Percentiles rank a stretch among this genome's conserved stretches.
Evolutionary conservation across 2,797 vertebrate genomes (phyloP).

Genomic region (Fundulus diaphanus): DNA sequence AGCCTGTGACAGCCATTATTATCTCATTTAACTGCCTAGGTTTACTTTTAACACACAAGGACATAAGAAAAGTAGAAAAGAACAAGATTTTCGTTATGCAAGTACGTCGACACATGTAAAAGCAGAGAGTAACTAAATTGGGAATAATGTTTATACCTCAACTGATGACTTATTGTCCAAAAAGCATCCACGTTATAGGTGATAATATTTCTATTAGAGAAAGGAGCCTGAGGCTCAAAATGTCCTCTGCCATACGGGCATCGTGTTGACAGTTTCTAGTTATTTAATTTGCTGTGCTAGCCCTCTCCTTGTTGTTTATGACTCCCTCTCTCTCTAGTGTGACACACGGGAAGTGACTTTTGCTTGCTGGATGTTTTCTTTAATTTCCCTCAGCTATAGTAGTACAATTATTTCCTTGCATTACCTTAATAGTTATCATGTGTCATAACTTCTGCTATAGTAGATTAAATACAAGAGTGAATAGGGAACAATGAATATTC

Average conservation of each 20-base stretch:
- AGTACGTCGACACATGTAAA: too few species aligned
- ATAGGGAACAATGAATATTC: constrained; percentile 15
- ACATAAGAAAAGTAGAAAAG: background rate
- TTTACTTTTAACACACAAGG: too few species aligned
- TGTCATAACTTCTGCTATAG: constrained; percentile 27
- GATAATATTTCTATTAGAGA: background rate
- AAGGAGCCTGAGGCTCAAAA: too few species aligned
- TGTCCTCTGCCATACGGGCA: constrained; percentile 16
- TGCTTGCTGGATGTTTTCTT: constrained; percentile 30
- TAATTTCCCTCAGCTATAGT: constrained; percentile 59
- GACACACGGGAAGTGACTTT: constrained; percentile 35
- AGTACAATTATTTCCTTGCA: constrained; percentile 20
- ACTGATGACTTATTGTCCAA: too few species aligned
- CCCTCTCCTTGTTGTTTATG: constrained; percentile 42
- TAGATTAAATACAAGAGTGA: constrained; percentile 7
- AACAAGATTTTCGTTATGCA: too few species aligned
- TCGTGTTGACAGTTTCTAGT: constrained; percentile 55
- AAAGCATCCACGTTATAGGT: background rate
- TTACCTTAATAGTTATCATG: constrained; percentile 36
- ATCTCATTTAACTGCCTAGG: too few species aligned
- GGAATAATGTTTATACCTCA: too few species aligned
- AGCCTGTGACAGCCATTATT: too few species aligned
- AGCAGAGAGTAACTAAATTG: too few species aligned
- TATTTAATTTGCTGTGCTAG: constrained; percentile 30
- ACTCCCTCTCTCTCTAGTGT: constrained; percentile 38